These are phyloP conservation scores for Gobiocypris rarus DNA, from an alignment of 2,113 vertebrate genomes.

Conservation along the genomic window DNA sequence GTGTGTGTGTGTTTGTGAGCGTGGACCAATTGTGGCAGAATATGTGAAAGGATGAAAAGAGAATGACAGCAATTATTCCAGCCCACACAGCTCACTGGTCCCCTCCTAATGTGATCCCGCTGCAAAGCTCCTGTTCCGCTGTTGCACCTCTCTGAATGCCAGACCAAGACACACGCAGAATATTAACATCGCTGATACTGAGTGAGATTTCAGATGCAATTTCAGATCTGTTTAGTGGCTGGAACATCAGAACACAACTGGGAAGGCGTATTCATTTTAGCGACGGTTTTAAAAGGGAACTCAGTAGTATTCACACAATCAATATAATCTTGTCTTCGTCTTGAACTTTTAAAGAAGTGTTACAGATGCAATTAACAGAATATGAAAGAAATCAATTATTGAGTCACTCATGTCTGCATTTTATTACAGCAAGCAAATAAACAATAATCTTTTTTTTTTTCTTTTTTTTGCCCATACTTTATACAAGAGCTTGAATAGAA, in stretches of 20 bases:
- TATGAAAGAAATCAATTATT: too few species aligned
- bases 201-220: conserved; percentile 36
- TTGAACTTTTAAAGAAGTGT: background rate
- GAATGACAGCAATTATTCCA: conserved; percentile 45
- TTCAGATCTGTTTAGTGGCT: conserved; percentile 27
- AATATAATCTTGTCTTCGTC: background rate
- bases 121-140: conserved; percentile 25
- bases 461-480: too few species aligned
- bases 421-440: too few species aligned
- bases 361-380: background rate
- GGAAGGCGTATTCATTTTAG: background rate
- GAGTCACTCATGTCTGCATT: too few species aligned
- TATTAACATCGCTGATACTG: conserved; percentile 17
- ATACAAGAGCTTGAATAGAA: too few species aligned
- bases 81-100: conserved; percentile 42
- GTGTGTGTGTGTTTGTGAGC: conserved; percentile 22
- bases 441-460: too few species aligned
- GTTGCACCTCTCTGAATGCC: conserved; percentile 30
- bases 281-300: background rate
- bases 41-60: conserved; percentile 42
- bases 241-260: conserved; percentile 12
- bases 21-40: conserved; percentile 13
- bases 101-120: conserved; percentile 16
- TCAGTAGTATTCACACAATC: background rate
- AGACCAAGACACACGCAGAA: conserved; percentile 15